These are phyloP conservation scores for Sebastes alutus DNA, from an alignment of 2,797 vertebrate genomes.

Conservation along the genomic window DNA sequence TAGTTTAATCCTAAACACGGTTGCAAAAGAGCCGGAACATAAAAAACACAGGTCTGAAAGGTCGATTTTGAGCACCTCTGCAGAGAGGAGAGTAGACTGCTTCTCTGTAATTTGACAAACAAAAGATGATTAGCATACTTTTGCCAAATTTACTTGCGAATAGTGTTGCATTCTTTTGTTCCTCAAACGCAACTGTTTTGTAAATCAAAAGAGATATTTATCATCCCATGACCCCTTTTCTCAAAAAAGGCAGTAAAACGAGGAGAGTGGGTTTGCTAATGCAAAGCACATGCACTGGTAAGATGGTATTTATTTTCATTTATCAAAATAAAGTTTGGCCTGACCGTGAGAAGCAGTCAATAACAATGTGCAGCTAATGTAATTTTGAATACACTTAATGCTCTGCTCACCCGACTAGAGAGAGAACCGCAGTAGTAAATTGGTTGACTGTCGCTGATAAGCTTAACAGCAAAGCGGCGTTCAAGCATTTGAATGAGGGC, in stretches of 20 bases:
- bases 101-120: constrained; percentile 57
- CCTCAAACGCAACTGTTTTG: constrained; percentile 2
- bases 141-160: constrained; percentile 45
- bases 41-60: constrained; percentile 46
- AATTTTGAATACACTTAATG: constrained; percentile 57
- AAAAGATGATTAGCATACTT: constrained; percentile 54
- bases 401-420: constrained; percentile 50
- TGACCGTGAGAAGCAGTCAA: constrained; percentile 39
- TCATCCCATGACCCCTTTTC: not conserved
- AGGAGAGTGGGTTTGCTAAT: not conserved
- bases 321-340: constrained; percentile 48
- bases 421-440: constrained; percentile 60
- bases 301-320: constrained; percentile 49
- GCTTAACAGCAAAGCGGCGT: constrained; percentile 62
- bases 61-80: constrained; percentile 28
- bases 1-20: constrained; percentile 51
- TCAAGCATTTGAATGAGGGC: constrained; percentile 63
- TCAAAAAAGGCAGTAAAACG: constrained; percentile 2
- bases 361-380: constrained; percentile 55
- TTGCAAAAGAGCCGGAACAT: constrained; percentile 28
- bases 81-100: constrained; percentile 21
- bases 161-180: constrained; percentile 30
- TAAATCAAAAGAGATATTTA: not conserved
- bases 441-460: constrained; percentile 69
- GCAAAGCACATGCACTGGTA: not conserved